A percentile compares a stretch with the other conserved stretches of the same genome.
These are phyloP conservation scores for Thumatha senex DNA, from an alignment of 2,888 invertebrate genomes.

Conservation along the genomic window DNA sequence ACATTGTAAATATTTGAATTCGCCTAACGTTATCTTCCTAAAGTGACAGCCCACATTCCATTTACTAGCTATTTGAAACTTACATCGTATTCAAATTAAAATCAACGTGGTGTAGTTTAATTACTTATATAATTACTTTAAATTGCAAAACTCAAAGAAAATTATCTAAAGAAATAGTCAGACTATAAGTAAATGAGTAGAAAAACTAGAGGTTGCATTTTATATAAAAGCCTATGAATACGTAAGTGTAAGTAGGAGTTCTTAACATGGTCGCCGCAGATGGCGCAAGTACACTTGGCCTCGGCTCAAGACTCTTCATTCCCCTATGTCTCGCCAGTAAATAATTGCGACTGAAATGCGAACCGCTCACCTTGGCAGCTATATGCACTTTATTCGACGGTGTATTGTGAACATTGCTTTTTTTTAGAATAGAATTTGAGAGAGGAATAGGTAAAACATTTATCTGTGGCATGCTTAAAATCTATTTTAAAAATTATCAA, in stretches of 20 bases:
- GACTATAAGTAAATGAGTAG: slow-evolving; percentile 29
- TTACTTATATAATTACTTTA: not conserved
- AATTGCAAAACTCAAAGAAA: slow-evolving; percentile 16
- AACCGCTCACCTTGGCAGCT: slow-evolving; percentile 73
- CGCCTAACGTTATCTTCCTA: no score
- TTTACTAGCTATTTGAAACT: no score
- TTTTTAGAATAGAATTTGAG: slow-evolving; percentile 17
- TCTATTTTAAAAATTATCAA: no score
- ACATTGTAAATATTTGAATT: no score
- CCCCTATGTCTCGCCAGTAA: slow-evolving; percentile 76
- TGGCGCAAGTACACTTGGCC: slow-evolving; percentile 59
- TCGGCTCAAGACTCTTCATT: slow-evolving; percentile 69
- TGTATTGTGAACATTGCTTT: slow-evolving; percentile 41
- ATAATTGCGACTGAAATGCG: slow-evolving; percentile 72
- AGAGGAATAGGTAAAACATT: no score
- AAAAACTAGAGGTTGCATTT: slow-evolving; percentile 23
- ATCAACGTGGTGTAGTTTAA: no score
- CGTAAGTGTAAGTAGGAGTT: slow-evolving; percentile 50
- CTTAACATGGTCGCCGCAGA: slow-evolving; percentile 55
- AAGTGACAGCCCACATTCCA: no score
- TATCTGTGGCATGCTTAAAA: no score
- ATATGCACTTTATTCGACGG: slow-evolving; percentile 72
- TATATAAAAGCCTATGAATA: slow-evolving; percentile 55
- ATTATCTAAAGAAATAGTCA: slow-evolving; percentile 22
- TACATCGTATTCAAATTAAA: no score